phyloP scores from a whole-genome alignment of 2,113 vertebrate genomes.

The Herpetotheres cachinnans region DNA sequence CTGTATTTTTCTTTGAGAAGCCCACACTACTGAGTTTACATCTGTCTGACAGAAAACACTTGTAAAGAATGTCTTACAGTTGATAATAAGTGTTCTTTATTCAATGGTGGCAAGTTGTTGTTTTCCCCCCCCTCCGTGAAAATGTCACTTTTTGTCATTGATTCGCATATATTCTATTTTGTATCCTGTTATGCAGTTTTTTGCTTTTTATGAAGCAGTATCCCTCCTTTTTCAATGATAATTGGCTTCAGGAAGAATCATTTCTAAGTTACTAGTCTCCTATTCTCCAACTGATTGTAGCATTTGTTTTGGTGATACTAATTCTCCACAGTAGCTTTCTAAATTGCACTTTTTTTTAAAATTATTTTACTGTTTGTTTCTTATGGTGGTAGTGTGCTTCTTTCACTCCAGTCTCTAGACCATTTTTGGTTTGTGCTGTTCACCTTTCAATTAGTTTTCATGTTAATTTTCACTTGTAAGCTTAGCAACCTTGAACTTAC shows the following conservation, averaged over 20 bases:
- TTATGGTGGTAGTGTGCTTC: background rate
- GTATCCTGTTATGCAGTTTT: background rate
- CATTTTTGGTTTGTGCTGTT: background rate
- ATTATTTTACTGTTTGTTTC: background rate
- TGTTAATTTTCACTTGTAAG: background rate
- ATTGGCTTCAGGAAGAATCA: background rate
- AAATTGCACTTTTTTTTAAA: background rate
- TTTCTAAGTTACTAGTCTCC: background rate
- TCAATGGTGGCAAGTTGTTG: background rate
- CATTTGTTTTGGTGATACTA: background rate
- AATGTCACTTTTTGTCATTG: background rate
- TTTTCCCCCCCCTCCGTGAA: fast-evolving
- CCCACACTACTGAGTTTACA: background rate
- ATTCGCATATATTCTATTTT: background rate
- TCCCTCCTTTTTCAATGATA: background rate
- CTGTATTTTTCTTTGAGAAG: background rate
- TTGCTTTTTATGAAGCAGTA: background rate
- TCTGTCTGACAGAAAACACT: background rate
- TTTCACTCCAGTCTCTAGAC: background rate
- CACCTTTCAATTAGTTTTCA: background rate
- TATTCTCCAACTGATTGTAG: background rate
- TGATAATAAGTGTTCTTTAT: background rate
- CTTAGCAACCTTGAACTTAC: background rate
- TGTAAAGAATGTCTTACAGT: background rate
- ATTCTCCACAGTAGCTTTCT: background rate